phyloP scores from a whole-genome alignment of 2,888 invertebrate species.

The Anagyrus pseudococci region DNA sequence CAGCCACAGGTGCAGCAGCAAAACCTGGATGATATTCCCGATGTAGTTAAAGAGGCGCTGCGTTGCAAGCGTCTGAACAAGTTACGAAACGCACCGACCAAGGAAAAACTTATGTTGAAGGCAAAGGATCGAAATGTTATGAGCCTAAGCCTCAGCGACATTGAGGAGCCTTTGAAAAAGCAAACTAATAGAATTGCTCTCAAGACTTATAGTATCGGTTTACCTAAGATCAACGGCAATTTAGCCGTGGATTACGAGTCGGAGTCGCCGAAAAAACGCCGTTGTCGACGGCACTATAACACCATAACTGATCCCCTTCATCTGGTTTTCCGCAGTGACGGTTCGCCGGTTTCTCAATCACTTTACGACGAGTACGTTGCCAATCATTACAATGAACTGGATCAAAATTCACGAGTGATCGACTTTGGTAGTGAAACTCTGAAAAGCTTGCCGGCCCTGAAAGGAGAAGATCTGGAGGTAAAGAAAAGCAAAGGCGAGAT shows the following conservation, averaged over 20 bases:
- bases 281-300: slow-evolving; percentile 65
- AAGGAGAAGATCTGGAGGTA: neutral
- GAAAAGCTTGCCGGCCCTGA: slow-evolving; percentile 11
- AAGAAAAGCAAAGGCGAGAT: slow-evolving; percentile 5
- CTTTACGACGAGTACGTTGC: slow-evolving; percentile 75
- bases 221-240: slow-evolving; percentile 58
- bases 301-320: slow-evolving; percentile 82
- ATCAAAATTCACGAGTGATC: slow-evolving; percentile 63
- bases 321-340: slow-evolving; percentile 78
- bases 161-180: slow-evolving; percentile 69
- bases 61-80: slow-evolving; percentile 59
- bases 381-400: slow-evolving; percentile 69
- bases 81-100: slow-evolving; percentile 48
- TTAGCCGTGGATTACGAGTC: slow-evolving; percentile 43
- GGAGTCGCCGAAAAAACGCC: slow-evolving; percentile 55
- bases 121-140: slow-evolving; percentile 48
- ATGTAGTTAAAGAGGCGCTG: slow-evolving; percentile 61
- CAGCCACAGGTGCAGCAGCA: slow-evolving; percentile 16
- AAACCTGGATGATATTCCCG: slow-evolving; percentile 58
- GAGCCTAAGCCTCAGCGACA: slow-evolving; percentile 69
- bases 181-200: slow-evolving; percentile 67
- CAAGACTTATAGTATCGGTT: slow-evolving; percentile 65
- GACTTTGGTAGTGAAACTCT: slow-evolving; percentile 8
- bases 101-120: slow-evolving; percentile 43
- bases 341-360: slow-evolving; percentile 75